Conservation (phyloP, 2,797 vertebrate genomes). For the Eospalax fontanierii region DNA sequence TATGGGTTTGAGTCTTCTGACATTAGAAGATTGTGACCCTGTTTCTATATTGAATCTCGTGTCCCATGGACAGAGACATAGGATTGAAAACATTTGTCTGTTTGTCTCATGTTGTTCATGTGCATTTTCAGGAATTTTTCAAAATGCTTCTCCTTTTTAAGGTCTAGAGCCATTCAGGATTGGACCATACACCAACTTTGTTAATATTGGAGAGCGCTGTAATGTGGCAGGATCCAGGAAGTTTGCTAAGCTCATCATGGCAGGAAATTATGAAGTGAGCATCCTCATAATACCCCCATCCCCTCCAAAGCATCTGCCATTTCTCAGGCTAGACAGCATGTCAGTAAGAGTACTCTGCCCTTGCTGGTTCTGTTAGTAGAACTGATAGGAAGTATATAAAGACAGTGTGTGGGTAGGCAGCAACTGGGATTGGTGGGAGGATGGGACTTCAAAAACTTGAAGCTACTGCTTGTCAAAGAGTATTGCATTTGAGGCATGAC, state of each 20-base stretch:
- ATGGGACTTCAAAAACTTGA: not conserved
- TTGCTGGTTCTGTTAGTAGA: not conserved
- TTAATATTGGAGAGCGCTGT: slow-evolving; percentile 98
- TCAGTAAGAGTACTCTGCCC: not conserved
- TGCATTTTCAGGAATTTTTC: slow-evolving; percentile 58
- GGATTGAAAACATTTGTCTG: not conserved
- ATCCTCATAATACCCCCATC: not conserved
- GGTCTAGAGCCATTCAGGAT: slow-evolving; percentile 97
- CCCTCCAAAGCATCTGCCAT: not conserved
- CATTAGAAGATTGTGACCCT: not conserved
- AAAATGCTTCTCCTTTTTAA: slow-evolving; percentile 86
- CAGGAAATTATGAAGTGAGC: slow-evolving; percentile 95
- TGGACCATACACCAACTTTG: slow-evolving; percentile 97
- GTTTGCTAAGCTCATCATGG: slow-evolving; percentile 97
- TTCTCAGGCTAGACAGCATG: slow-evolving; percentile 35
- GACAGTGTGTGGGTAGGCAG: not conserved
- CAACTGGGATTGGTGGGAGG: not conserved
- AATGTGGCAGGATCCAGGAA: slow-evolving; percentile 97
- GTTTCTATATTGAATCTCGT: not conserved
- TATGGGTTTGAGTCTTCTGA: not conserved
- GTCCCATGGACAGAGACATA: too few species aligned
- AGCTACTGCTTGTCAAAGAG: not conserved
- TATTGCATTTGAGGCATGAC: not conserved
- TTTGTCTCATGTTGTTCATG: slow-evolving; percentile 19
- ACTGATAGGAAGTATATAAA: not conserved